Conservation (phyloP, 2,888 invertebrate species). For the Lycia hirtaria region DNA sequence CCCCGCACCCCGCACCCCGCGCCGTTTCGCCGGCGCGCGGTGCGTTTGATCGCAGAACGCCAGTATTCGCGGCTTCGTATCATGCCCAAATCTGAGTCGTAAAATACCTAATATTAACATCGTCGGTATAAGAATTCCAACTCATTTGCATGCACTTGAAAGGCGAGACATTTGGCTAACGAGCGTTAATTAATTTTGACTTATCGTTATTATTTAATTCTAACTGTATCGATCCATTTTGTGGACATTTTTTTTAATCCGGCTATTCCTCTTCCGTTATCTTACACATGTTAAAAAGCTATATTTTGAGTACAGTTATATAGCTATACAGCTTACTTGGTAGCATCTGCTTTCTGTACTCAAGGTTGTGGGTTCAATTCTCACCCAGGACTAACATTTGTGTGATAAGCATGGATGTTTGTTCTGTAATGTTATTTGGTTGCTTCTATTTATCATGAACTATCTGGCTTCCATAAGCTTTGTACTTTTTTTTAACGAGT, state of each 20-base stretch:
- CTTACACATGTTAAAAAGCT: too few species aligned
- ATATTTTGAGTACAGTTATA: too few species aligned
- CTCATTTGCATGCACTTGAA: conserved; percentile 43
- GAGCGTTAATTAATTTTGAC: conserved; percentile 44
- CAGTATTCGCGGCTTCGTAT: conserved; percentile 8
- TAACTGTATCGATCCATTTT: conserved; percentile 7
- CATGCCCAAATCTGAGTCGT: conserved; percentile 23
- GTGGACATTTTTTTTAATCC: neutral
- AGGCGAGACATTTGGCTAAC: conserved; percentile 42
- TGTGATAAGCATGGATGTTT: too few species aligned
- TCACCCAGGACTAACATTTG: too few species aligned
- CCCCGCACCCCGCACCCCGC: too few species aligned
- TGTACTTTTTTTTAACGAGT: too few species aligned
- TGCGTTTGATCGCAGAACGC: conserved; percentile 32
- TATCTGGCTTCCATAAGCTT: too few species aligned
- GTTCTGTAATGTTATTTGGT: too few species aligned
- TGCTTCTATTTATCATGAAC: too few species aligned
- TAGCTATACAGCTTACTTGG: too few species aligned
- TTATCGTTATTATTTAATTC: conserved; percentile 27
- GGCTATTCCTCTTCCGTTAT: neutral
- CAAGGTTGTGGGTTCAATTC: too few species aligned
- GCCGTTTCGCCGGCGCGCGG: conserved; percentile 24
- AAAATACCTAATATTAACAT: conserved; percentile 38
- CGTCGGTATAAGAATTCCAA: conserved; percentile 7
- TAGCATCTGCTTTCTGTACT: too few species aligned